These are phyloP conservation scores for Tylochromis polylepis DNA, from an alignment of 2,113 vertebrate genomes.

Conservation along the genomic window DNA sequence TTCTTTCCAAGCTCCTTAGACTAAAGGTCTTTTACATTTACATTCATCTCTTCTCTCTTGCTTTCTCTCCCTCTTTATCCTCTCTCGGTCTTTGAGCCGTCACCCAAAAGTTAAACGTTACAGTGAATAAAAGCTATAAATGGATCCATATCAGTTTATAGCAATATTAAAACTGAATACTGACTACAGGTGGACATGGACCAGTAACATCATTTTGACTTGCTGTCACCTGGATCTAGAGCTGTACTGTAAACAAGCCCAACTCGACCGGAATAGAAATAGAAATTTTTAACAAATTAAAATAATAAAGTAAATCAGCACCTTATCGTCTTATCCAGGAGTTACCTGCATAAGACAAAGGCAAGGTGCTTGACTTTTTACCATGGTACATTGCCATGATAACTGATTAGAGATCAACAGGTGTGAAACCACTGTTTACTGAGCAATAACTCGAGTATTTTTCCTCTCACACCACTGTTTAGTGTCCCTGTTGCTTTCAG, in stretches of 20 bases:
- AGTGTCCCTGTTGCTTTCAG: neutral
- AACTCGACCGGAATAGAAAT: too few relatives aligned
- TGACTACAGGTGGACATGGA: neutral
- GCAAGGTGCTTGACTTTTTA: too few relatives aligned
- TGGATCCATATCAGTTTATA: neutral
- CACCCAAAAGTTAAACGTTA: neutral
- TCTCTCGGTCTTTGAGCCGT: neutral
- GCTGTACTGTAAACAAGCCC: too few relatives aligned
- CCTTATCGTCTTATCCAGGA: neutral
- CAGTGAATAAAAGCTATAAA: neutral
- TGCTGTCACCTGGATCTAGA: too few relatives aligned
- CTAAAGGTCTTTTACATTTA: neutral
- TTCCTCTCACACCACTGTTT: neutral
- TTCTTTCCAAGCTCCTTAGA: too few relatives aligned
- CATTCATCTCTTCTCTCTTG: rapidly evolving
- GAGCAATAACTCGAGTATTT: neutral
- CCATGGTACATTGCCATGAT: neutral
- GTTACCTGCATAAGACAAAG: neutral
- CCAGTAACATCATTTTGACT: too few relatives aligned
- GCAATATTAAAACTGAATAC: neutral
- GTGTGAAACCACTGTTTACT: neutral
- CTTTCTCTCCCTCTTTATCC: neutral
- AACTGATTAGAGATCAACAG: neutral
- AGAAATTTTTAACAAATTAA: too few relatives aligned
- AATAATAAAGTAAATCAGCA: too few relatives aligned